Percentiles rank a stretch among this genome's conserved stretches.
phyloP scores from a whole-genome alignment of 1,140 invertebrate species.

The Metaphire vulgaris region DNA sequence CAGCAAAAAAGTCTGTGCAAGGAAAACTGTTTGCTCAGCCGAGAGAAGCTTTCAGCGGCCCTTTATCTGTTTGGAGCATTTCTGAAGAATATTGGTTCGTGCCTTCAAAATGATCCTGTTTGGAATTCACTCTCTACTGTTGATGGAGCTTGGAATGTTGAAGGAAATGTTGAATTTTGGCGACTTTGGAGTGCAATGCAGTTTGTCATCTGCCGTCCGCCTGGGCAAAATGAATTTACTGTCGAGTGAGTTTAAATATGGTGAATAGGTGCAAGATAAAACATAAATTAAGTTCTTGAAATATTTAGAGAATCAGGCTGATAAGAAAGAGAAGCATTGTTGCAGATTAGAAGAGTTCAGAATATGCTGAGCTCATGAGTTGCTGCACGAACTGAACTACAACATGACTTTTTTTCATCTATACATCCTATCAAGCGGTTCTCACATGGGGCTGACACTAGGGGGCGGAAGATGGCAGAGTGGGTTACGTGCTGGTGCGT shows the following conservation, averaged over 20 bases:
- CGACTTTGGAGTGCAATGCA: conserved; percentile 95
- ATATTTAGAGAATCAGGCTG: no score
- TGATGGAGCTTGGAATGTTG: conserved; percentile 89
- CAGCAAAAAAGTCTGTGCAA: conserved; percentile 47
- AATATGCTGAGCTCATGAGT: no score
- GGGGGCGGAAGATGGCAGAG: no score
- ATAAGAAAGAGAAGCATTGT: no score
- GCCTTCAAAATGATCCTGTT: conserved; percentile 59
- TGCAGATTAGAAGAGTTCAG: no score
- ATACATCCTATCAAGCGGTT: no score
- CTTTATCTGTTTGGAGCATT: conserved; percentile 95
- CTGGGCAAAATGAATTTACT: conserved; percentile 89
- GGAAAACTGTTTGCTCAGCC: conserved; percentile 89
- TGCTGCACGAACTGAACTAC: no score
- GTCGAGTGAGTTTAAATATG: conserved; percentile 71
- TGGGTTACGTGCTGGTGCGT: no score
- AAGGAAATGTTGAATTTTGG: conserved; percentile 96
- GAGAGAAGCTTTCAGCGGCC: conserved; percentile 95
- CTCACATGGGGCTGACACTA: no score
- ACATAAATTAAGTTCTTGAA: no score
- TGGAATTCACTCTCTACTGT: conserved; percentile 70
- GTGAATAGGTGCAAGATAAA: no score
- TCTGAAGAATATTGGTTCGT: conserved; percentile 26
- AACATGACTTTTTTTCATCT: no score
- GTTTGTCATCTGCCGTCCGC: conserved; percentile 97